Base-by-base conservation (phyloP, 2,888 invertebrate genomes). In the Drosophila macrothrix region DNA sequence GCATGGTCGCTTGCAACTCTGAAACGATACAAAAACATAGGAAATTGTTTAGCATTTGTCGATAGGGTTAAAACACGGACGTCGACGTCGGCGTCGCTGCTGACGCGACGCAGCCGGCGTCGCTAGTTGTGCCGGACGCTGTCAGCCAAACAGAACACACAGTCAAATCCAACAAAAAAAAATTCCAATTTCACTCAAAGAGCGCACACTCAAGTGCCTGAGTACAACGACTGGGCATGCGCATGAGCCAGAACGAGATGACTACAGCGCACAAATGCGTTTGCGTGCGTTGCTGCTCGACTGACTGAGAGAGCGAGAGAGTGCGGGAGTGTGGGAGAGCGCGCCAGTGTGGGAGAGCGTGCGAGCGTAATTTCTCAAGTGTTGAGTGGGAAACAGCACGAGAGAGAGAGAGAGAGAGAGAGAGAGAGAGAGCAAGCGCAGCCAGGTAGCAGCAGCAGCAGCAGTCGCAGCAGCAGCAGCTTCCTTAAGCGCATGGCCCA, bases 1-100 rank as follows among this genome's bases (percentile, higher is more conserved):
- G 94, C 93, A 93, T 93, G 93, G 92, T 93, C 93, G 93, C 92
- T 93, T 92, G 93, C 93, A 93, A 92, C 93, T 93, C 93, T 93
- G 92, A 78, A 93, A 93, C 84, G 90, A 91, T 90, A 91, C 82
- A 91, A 90, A 91, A 91, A 88, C 85, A 89, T 87, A 76, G 77
- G 84, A 90, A 84, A 91, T 82, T 79, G 78, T 88, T 83, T 73
- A 82, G 81, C 80, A 84, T 90, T 83, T 85, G 83, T 84, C 80
- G 86, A 91, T 91, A 90, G 91, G 91, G 91, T 90, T 90, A 91
- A 72, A 70, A 59, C 72, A 66, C 46, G 49, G 49, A 53, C 68
- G 55, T 35, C 71, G 63, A 25, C 50, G 76, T 39, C 33, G 43
- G 50, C 28, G 66, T 56, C 50, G 60, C 28, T 22, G 58, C 46